Evolutionary conservation across 2,797 vertebrate species (phyloP).

Genomic region (Lerista edwardsae): DNA sequence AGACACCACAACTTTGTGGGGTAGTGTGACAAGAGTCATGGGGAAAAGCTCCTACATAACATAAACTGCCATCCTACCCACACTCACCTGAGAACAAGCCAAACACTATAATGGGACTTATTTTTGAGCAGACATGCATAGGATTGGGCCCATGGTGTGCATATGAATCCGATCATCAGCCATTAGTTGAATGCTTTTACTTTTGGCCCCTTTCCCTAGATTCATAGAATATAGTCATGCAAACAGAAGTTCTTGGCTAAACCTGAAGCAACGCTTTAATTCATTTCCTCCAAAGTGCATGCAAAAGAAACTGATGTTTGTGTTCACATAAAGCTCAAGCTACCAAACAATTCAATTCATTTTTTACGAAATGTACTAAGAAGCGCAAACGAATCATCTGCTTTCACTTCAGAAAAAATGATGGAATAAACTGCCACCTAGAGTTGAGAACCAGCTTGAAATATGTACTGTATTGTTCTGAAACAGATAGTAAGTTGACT

Average conservation of each 20-base stretch:
- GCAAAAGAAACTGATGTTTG: not conserved
- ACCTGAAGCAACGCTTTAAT: not conserved
- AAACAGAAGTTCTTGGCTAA: not conserved
- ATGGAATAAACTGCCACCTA: slow-evolving; percentile 74
- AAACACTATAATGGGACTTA: too few relatives aligned
- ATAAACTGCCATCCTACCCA: too few relatives aligned
- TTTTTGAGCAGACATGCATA: too few relatives aligned
- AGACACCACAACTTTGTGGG: too few relatives aligned
- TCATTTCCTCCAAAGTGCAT: not conserved
- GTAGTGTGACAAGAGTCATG: too few relatives aligned
- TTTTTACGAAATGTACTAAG: not conserved
- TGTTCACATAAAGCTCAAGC: not conserved
- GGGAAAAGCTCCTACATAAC: too few relatives aligned
- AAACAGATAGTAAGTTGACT: not conserved
- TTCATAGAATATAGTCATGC: not conserved
- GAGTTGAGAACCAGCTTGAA: slow-evolving; percentile 59
- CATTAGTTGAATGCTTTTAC: not conserved
- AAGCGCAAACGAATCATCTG: slow-evolving; percentile 18
- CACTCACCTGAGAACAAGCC: too few relatives aligned
- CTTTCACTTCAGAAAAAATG: slow-evolving; percentile 30
- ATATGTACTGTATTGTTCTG: slow-evolving; percentile 19
- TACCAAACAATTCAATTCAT: not conserved
- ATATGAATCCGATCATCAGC: not conserved
- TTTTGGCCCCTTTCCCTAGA: not conserved
- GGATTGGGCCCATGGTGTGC: too few relatives aligned